Evolutionary conservation across 2,797 vertebrate species (phyloP).

Genomic region (Phalloptychus januarius): DNA sequence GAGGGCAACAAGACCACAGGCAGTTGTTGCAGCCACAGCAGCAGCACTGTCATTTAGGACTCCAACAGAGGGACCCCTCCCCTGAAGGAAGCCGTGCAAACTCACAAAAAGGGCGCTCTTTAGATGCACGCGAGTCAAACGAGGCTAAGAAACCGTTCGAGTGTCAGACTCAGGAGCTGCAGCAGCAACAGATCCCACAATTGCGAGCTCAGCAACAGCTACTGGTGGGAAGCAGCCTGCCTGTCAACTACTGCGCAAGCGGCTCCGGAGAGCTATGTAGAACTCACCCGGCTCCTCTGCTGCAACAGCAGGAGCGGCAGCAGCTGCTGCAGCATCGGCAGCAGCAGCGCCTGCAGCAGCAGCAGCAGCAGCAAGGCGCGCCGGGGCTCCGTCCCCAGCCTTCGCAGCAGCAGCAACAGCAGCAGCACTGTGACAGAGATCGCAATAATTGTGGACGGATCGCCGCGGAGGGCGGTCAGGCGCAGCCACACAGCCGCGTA

Average conservation of each 20-base stretch:
- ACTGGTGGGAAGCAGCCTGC: constrained; percentile 82
- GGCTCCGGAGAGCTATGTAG: constrained; percentile 80
- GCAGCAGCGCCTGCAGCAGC: constrained; percentile 63
- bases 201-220: constrained; percentile 81
- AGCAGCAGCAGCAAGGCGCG: constrained; percentile 56
- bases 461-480: constrained; percentile 55
- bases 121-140: constrained; percentile 74
- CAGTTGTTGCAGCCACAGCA: constrained; percentile 80
- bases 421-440: constrained; percentile 77
- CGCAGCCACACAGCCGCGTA: constrained; percentile 55
- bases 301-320: constrained; percentile 74
- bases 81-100: constrained; percentile 77
- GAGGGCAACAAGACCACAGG: constrained; percentile 78
- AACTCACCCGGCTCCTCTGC: constrained; percentile 74
- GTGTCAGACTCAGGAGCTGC: constrained; percentile 69
- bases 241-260: constrained; percentile 82
- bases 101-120: constrained; percentile 76
- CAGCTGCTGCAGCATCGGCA: constrained; percentile 48
- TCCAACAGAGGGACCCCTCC: constrained; percentile 81
- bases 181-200: constrained; percentile 75
- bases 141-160: constrained; percentile 69
- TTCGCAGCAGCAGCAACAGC: constrained; percentile 45
- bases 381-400: constrained; percentile 72
- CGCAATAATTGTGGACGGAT: constrained; percentile 72
- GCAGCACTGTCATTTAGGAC: constrained; percentile 73